phyloP scores from a whole-genome alignment of 1,140 invertebrate genomes.

The Aradophagus sp. region DNA sequence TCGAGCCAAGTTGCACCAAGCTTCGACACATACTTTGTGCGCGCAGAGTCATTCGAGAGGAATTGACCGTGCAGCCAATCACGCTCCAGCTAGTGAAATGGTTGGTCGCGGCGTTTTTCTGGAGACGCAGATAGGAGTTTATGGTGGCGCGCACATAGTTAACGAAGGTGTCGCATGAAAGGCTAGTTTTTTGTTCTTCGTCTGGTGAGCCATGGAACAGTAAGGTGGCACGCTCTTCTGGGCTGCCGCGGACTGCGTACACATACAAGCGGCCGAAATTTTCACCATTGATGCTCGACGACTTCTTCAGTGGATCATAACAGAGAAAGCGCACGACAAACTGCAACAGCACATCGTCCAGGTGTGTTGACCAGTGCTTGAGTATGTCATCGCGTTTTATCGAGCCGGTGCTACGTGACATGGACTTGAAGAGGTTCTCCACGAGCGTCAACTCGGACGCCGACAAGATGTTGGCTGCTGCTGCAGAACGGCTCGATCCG shows the following conservation, averaged over 20 bases:
- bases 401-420: conserved; percentile 73
- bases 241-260: conserved; percentile 68
- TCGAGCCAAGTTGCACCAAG: conserved; percentile 63
- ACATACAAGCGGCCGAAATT: conserved; percentile 71
- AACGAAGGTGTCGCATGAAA: conserved; percentile 65
- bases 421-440: conserved; percentile 72
- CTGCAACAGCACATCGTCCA: conserved; percentile 69
- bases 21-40: conserved; percentile 69
- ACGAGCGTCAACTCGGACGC: conserved; percentile 70
- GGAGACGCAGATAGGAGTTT: conserved; percentile 70
- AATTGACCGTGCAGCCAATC: conserved; percentile 72
- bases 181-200: conserved; percentile 68
- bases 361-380: conserved; percentile 72
- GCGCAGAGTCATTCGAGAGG: conserved; percentile 66
- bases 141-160: conserved; percentile 71
- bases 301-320: conserved; percentile 70
- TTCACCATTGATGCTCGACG: conserved; percentile 70
- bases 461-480: conserved; percentile 70
- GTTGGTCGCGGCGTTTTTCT: conserved; percentile 67
- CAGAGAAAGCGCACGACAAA: conserved; percentile 71
- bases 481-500: conserved; percentile 69
- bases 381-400: conserved; percentile 74
- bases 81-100: conserved; percentile 70
- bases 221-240: conserved; percentile 67
- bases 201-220: conserved; percentile 68